phyloP scores from a whole-genome alignment of 2,888 invertebrate species.

The Drosophila parthenogenetica region DNA sequence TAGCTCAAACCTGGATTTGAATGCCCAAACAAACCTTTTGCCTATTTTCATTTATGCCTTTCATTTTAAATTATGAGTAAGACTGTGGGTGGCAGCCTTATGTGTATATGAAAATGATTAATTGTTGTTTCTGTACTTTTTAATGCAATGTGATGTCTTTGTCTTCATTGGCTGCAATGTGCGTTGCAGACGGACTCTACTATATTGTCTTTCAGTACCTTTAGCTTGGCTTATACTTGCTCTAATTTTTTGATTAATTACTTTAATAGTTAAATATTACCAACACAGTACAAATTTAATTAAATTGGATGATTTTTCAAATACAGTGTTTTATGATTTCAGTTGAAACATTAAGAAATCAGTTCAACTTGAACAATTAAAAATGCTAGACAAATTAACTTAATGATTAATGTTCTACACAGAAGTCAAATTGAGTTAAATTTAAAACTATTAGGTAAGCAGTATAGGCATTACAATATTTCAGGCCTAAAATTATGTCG shows the following conservation, averaged over 20 bases:
- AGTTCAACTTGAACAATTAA: too few relatives aligned
- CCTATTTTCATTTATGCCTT: conserved; percentile 41
- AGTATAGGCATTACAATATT: too few relatives aligned
- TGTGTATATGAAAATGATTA: conserved; percentile 65
- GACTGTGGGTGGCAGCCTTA: conserved; percentile 16
- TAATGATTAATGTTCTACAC: too few relatives aligned
- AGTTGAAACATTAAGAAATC: too few relatives aligned
- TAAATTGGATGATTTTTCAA: conserved; percentile 28
- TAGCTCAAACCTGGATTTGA: background rate
- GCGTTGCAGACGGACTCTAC: conserved; percentile 16
- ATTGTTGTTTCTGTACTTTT: conserved; percentile 67
- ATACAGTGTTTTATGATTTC: background rate
- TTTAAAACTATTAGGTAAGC: too few relatives aligned
- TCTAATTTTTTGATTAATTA: conserved; percentile 72
- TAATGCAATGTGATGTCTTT: conserved; percentile 75
- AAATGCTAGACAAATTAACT: too few relatives aligned
- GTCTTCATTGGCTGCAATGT: conserved; percentile 55
- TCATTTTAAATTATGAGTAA: conserved; percentile 35
- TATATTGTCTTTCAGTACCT: conserved; percentile 1
- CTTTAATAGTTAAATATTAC: conserved; percentile 52
- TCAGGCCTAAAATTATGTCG: background rate
- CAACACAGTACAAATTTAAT: conserved; percentile 69
- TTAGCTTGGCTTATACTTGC: conserved; percentile 20
- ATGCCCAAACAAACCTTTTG: conserved; percentile 36
- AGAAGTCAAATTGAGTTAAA: too few relatives aligned